These are phyloP conservation scores for Phrixothrix hirtus DNA, from an alignment of 2,888 invertebrate species.

Conservation along the genomic window DNA sequence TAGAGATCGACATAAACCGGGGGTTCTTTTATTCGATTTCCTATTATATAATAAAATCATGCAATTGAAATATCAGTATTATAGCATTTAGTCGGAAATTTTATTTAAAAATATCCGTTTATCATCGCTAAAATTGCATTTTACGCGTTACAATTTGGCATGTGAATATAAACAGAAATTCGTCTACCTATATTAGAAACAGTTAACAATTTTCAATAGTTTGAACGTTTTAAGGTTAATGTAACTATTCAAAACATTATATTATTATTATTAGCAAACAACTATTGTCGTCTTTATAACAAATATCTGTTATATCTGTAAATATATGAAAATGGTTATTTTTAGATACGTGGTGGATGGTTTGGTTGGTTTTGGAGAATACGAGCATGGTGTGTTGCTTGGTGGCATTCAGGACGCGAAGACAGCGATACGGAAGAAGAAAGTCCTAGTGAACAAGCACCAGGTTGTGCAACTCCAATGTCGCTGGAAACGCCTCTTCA, in stretches of 20 bases:
- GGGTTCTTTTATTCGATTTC: conserved; percentile 27
- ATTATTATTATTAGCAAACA: conserved; percentile 29
- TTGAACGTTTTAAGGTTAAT: conserved; percentile 40
- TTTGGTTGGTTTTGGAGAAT: conserved; percentile 52
- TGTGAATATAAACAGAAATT: conserved; percentile 1
- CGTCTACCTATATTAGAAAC: conserved; percentile 15
- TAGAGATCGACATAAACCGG: conserved; percentile 13
- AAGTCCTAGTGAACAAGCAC: conserved; percentile 67
- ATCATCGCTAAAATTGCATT: not conserved
- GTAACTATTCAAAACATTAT: conserved; percentile 25
- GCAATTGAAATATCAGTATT: conserved; percentile 27
- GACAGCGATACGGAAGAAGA: conserved; percentile 81
- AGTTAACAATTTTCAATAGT: conserved; percentile 39
- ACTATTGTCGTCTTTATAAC: too few relatives aligned
- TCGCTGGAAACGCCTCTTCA: conserved; percentile 87
- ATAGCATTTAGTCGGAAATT: conserved; percentile 24
- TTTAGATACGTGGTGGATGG: conserved; percentile 53
- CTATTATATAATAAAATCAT: conserved; percentile 26
- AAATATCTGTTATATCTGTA: not conserved
- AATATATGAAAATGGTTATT: conserved; percentile 14
- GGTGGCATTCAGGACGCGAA: conserved; percentile 89
- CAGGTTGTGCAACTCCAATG: conserved; percentile 77
- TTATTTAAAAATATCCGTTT: conserved; percentile 19
- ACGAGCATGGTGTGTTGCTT: conserved; percentile 82
- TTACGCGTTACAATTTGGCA: not conserved